phyloP scores from a whole-genome alignment of 2,113 vertebrate species.

The Ondatra zibethicus region DNA sequence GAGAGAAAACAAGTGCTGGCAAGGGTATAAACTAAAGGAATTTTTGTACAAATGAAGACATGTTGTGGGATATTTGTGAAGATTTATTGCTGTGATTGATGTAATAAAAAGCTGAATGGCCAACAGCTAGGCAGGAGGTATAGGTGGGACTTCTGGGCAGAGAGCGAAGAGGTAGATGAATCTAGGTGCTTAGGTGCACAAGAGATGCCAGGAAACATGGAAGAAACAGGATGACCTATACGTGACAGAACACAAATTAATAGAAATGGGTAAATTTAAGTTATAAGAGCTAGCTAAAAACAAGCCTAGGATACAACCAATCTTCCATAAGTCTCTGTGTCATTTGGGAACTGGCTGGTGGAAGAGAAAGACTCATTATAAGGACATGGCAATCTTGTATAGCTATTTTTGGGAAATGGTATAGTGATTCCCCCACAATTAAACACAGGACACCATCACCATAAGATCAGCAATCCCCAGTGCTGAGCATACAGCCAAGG shows the following conservation, averaged over 20 bases:
- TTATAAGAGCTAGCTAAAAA: not conserved
- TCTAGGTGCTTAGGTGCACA: not conserved
- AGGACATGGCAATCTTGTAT: not conserved
- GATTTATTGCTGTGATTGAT: not conserved
- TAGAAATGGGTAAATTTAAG: not conserved
- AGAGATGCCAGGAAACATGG: not conserved
- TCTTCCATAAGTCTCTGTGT: not conserved
- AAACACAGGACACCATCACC: not conserved
- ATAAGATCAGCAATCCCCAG: not conserved
- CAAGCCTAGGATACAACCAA: not conserved
- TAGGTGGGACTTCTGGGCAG: not conserved
- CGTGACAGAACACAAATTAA: not conserved
- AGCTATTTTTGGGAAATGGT: not conserved
- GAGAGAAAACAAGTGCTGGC: no score
- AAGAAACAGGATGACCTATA: not conserved
- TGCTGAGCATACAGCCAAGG: not conserved
- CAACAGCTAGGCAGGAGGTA: not conserved
- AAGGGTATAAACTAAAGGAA: not conserved
- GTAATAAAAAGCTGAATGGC: not conserved
- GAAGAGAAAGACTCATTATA: not conserved
- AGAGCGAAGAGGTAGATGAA: not conserved
- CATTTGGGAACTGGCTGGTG: not conserved
- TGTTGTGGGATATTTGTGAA: not conserved
- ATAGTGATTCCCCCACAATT: not conserved
- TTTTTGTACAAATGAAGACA: no score